A percentile compares a stretch with the other conserved stretches of the same genome.
Conservation (phyloP, 2,888 invertebrate species). For the Noctuana brunneofusca region DNA sequence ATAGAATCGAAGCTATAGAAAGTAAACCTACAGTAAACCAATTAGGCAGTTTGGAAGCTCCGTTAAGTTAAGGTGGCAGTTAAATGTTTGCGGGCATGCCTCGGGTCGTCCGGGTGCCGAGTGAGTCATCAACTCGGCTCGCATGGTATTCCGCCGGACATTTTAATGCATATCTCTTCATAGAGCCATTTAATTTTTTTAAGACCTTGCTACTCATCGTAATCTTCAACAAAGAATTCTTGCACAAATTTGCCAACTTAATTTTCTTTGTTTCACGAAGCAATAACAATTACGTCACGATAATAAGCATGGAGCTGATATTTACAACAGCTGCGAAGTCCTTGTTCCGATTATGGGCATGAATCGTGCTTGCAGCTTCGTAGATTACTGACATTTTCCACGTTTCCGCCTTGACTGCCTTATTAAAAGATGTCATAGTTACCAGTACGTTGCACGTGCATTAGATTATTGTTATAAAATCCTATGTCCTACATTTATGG, state of each 20-base stretch:
- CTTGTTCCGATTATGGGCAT: constrained; percentile 81
- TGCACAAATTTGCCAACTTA: constrained; percentile 53
- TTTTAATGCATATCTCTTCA: constrained; percentile 51
- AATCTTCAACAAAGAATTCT: constrained; percentile 40
- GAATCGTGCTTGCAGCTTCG: constrained; percentile 74
- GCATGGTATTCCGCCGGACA: constrained; percentile 68
- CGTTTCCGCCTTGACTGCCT: constrained; percentile 76
- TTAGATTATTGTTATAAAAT: constrained; percentile 49
- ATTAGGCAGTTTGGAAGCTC: constrained; percentile 40
- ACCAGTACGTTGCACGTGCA: constrained; percentile 58
- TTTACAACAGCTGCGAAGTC: constrained; percentile 79
- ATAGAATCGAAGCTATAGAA: constrained; percentile 8
- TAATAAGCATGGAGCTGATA: constrained; percentile 74
- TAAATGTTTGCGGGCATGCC: constrained; percentile 33
- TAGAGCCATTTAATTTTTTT: constrained; percentile 17
- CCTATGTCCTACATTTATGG: constrained; percentile 41
- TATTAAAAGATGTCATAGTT: constrained; percentile 77
- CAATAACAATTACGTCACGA: constrained; percentile 75
- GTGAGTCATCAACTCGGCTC: constrained; percentile 67
- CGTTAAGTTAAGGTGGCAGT: constrained; percentile 52
- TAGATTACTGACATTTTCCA: constrained; percentile 80
- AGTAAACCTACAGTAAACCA: constrained; percentile 30
- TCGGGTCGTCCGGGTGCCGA: constrained; percentile 35
- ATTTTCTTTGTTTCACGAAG: constrained; percentile 74
- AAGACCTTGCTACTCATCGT: constrained; percentile 36